Evolutionary conservation across 2,888 invertebrate genomes (phyloP).

Genomic region (Acrobasis repandana): DNA sequence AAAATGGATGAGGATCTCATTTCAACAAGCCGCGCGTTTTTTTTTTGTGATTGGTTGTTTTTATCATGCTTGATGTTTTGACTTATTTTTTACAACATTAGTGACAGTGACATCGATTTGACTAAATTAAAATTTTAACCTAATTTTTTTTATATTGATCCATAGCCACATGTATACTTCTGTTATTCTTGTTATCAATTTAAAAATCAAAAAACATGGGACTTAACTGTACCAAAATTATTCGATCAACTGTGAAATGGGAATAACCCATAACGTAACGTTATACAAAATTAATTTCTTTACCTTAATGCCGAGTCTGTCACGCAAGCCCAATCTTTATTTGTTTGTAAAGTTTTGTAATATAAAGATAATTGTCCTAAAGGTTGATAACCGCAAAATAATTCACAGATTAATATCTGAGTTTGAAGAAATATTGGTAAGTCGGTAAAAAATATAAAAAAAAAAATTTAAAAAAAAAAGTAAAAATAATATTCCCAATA

Average conservation of each 20-base stretch:
- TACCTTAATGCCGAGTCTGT: not conserved
- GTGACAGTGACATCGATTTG: too few relatives aligned
- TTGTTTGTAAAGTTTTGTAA: not conserved
- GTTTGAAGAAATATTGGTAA: too few relatives aligned
- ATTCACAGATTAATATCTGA: too few relatives aligned
- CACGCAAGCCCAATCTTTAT: not conserved
- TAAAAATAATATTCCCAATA: too few relatives aligned
- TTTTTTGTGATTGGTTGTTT: not conserved
- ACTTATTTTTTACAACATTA: not conserved
- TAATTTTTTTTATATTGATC: not conserved
- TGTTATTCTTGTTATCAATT: too few relatives aligned
- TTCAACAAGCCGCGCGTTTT: not conserved
- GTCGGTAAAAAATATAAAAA: too few relatives aligned
- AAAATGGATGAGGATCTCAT: not conserved
- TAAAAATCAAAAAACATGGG: not conserved
- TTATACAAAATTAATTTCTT: constrained; percentile 1
- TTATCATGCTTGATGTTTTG: not conserved
- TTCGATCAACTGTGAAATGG: not conserved
- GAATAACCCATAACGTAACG: constrained; percentile 1
- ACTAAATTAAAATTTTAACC: too few relatives aligned
- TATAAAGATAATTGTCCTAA: too few relatives aligned
- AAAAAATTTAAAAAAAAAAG: too few relatives aligned
- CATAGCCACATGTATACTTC: too few relatives aligned
- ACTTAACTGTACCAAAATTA: not conserved
- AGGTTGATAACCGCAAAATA: too few relatives aligned